Conservation (phyloP, 2,113 vertebrate species). For the Perca schrenkii region DNA sequence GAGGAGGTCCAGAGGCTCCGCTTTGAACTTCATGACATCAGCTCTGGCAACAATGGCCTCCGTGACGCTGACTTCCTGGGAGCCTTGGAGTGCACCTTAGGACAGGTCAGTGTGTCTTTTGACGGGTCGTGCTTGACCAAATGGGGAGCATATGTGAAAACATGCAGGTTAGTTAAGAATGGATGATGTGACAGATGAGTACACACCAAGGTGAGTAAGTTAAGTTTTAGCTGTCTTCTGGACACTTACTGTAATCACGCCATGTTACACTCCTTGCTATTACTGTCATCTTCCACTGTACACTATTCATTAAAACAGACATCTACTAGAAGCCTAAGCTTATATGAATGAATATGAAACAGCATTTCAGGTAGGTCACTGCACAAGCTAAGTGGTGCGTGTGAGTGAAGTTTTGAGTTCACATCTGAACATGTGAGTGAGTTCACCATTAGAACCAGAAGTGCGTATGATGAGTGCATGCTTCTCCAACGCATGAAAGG, state of each 20-base stretch:
- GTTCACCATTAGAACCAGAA: background rate
- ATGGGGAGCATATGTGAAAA: background rate
- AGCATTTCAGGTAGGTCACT: constrained; percentile 7
- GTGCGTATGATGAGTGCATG: background rate
- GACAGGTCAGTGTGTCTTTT: constrained; percentile 87
- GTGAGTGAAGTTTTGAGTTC: background rate
- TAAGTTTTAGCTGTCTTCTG: background rate
- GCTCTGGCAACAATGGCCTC: constrained; percentile 95
- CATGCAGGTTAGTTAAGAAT: background rate
- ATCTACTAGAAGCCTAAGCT: background rate
- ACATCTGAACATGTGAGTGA: background rate
- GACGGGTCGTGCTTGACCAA: background rate
- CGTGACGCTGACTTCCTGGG: constrained; percentile 97
- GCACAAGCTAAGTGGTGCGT: constrained; percentile 11
- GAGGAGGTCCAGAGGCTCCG: constrained; percentile 97
- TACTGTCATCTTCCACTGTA: background rate
- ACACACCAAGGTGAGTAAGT: background rate
- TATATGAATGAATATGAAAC: constrained; percentile 3
- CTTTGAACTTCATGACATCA: constrained; percentile 97
- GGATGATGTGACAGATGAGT: background rate
- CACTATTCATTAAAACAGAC: background rate
- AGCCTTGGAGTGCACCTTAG: constrained; percentile 96
- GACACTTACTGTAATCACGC: background rate
- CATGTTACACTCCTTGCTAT: background rate
- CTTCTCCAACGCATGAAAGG: background rate